A percentile compares a stretch with the other conserved stretches of the same genome.
phyloP scores from a whole-genome alignment of 2,888 invertebrate species.

The Heliconius aoede region DNA sequence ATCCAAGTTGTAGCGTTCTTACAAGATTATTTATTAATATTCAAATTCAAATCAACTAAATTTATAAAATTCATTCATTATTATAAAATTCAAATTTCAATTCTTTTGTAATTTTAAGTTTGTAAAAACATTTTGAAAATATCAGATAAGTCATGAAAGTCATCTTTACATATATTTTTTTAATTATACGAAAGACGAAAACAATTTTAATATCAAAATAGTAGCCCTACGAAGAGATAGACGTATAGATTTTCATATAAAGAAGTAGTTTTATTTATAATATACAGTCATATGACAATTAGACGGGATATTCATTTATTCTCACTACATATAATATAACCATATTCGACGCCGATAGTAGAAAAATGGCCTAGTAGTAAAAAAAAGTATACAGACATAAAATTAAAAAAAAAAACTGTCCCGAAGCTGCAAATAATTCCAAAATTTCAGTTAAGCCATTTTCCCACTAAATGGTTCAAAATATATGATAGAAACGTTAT shows the following conservation, averaged over 20 bases:
- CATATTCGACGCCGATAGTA: background rate
- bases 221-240: slow-evolving; percentile 14
- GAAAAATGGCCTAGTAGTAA: background rate
- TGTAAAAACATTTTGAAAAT: background rate
- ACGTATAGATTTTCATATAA: slow-evolving; percentile 7
- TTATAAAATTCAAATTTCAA: too few relatives aligned
- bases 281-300: background rate
- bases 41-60: background rate
- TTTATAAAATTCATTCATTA: too few relatives aligned
- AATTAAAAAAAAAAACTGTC: background rate
- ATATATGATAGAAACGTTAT: background rate
- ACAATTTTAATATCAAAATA: background rate
- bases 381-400: background rate
- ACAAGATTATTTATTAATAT: background rate
- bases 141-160: background rate
- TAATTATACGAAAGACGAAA: background rate
- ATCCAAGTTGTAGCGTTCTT: too few relatives aligned
- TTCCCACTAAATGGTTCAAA: background rate
- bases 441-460: background rate
- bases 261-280: slow-evolving; percentile 1
- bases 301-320: slow-evolving; percentile 26
- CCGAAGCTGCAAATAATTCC: background rate
- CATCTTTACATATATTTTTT: background rate
- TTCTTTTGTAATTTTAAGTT: background rate
- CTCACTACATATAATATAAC: slow-evolving; percentile 16